Evolutionary conservation across 2,113 vertebrate species (phyloP), one percentile per base, ranked within the genome.

Genomic region (Piaya cayana): DNA sequence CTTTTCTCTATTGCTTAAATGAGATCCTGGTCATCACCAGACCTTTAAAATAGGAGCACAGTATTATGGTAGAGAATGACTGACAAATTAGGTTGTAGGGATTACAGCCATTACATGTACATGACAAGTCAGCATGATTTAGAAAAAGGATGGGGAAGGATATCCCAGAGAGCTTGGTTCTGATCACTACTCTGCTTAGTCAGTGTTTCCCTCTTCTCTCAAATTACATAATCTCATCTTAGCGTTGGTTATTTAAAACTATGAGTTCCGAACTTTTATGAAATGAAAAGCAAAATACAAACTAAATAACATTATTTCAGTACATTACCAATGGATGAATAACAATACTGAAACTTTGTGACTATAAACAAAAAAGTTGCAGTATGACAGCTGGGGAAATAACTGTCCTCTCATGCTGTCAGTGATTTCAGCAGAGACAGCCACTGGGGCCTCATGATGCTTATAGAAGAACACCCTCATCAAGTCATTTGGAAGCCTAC

Each of bases 61-160:
- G 91, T 96, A 83, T 90, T 83, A 92, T 26, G 30, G 56, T 69
- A 81, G 36, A 75, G 69, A 88, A 89, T 97, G 96, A 97, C 65
- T 96, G 96, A 96, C 94, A 94, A 25, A 62, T 97, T 96, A 97
- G 94, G 78, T 90, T 95, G 87, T 80, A 72, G 45, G 93, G 92
- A 97, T 97, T 97, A 97, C 30, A 82, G 23, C 9, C 36, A 69
- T 86, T 95, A 74, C 86, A 86, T 12, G 20, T 65, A 96, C 2
- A 6, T 69, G 53, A 91, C n/a, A 80, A 37, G 80, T 62, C 70
- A 95, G 72, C 88, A 96, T 29, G 21, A 80, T 39, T 23, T 8
- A 59, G 77, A 39, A 45, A 59, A 26, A 77, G 11, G 5, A 8
- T 59, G 32, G 4, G 56, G 37, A 85, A 86, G 15, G 12, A n/a